Evolutionary conservation across 2,113 vertebrate species (phyloP), one percentile per base, ranked within the genome.

Genomic region (Struthidea cinerea): DNA sequence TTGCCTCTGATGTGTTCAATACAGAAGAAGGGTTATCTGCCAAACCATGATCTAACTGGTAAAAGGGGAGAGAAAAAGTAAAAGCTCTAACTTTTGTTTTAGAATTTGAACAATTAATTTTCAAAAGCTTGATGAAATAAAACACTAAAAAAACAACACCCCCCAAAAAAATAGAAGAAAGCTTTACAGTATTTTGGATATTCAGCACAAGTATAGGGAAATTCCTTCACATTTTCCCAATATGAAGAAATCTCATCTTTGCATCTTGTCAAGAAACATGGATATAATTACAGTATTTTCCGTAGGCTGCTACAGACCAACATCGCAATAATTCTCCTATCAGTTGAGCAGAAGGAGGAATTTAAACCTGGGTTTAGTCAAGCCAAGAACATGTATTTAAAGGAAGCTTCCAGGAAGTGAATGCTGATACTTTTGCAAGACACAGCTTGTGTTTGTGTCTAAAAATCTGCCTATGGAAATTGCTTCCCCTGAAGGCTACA

Each of bases 161-260:
- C 2, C 1, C 2, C 0, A 16, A n/a, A 30, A 35, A 42, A 37
- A 33, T 8, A 33, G 4, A 52, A 42, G 18, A 16, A 59, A 61
- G 3, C 5, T 75, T 47, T 32, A 52, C 5, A 21, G 2, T 65
- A 61, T 37, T 61, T 79, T 50, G 2, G 3, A 35, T 69, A 41
- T 14, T 59, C 24, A 41, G 47, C 30, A n/a, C 26, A 41, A 42
- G 37, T 11, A n/a, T 5, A 65, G 20, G 26, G 41, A 61, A 92
- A 89, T 35, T 32, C 9, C 15, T 60, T 46, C 2, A 1, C 12
- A 67, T 67, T 87, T 71, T 26, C 19, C 30, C 5, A 12, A n/a
- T 24, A n/a, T 7, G 8, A 76, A 65, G 46, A 55, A 46, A 75
- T 30, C 6, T 35, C 16, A 56, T 27, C 27, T 67, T 64, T 50